A percentile compares a stretch with the other conserved stretches of the same genome.
Conservation (phyloP, 2,113 vertebrate species). For the Phoxinus phoxinus region DNA sequence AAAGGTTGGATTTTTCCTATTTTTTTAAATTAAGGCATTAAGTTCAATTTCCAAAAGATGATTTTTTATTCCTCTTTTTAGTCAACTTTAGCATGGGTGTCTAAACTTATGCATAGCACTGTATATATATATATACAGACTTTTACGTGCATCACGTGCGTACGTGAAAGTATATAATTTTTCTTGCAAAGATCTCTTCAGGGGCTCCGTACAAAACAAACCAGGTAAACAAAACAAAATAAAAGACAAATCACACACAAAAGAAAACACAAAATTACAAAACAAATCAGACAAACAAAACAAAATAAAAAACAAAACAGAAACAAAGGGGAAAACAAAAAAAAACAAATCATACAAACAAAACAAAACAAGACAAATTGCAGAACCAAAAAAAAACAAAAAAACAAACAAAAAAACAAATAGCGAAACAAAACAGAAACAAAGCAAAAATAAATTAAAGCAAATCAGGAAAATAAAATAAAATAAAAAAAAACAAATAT, state of each 20-base stretch:
- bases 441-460: not conserved
- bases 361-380: not conserved
- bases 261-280: not conserved
- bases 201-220: too few relatives aligned
- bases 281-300: not conserved
- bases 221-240: not conserved
- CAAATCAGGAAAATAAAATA: not conserved
- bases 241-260: not conserved
- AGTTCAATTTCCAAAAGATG: too few relatives aligned
- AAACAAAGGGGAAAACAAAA: not conserved
- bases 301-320: not conserved
- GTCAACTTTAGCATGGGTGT: too few relatives aligned
- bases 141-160: too few relatives aligned
- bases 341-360: not conserved
- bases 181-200: too few relatives aligned
- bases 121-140: too few relatives aligned
- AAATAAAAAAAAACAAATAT: not conserved
- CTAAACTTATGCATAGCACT: too few relatives aligned
- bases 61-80: too few relatives aligned
- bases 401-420: not conserved
- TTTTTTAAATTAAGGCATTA: too few relatives aligned
- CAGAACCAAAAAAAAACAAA: not conserved
- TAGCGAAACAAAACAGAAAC: not conserved
- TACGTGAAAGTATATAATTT: too few relatives aligned
- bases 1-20: too few relatives aligned